Evolutionary conservation across 2,888 invertebrate species (phyloP), one percentile per base, ranked within the genome.

Genomic region (Lithophane socia): DNA sequence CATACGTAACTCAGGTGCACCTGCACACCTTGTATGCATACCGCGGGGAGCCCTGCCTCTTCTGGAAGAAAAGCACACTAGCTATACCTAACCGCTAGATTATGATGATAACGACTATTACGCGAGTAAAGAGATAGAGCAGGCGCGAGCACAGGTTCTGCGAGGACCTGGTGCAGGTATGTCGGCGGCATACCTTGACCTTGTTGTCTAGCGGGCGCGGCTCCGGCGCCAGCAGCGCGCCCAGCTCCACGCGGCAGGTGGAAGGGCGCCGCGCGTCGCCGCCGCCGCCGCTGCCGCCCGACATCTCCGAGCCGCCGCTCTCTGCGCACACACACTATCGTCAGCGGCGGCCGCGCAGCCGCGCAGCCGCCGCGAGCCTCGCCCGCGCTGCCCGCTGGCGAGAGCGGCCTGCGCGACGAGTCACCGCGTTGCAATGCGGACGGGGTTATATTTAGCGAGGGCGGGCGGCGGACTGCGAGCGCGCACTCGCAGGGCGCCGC

Each of bases 141-240:
- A 24, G 67, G 29, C 24, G 49, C 13, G 24, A 54, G 54, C 24
- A 54, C 54, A 29, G 58, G 61, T 47, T 54, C 64, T 63, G 68
- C 9, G 70, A 49, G 44, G 68, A 54, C 13, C 52, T 60, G 71
- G 47, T 54, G 54, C 76, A 58, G 63, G 67, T 24, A 73, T 58
- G 42, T 64, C 67, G 74, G 67, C 44, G 63, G 56, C 68, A 18
- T 95, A 98, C 98, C 97, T 98, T 98, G 91, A 98, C 98, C 96
- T 98, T 98, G 93, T 98, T 98, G 96, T 98, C 98, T 90, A 97
- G 97, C 87, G 97, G 97, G 87, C 98, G 97, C 93, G 97, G 98
- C 93, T 98, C 98, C 88, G 97, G 95, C 92, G 97, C 97, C 92
- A 97, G 97, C 91, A 97, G 97, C 92, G 97, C 95, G 88, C 97